Evolutionary conservation across 2,888 invertebrate species (phyloP).

Genomic region (Pyrrhosoma nymphula): DNA sequence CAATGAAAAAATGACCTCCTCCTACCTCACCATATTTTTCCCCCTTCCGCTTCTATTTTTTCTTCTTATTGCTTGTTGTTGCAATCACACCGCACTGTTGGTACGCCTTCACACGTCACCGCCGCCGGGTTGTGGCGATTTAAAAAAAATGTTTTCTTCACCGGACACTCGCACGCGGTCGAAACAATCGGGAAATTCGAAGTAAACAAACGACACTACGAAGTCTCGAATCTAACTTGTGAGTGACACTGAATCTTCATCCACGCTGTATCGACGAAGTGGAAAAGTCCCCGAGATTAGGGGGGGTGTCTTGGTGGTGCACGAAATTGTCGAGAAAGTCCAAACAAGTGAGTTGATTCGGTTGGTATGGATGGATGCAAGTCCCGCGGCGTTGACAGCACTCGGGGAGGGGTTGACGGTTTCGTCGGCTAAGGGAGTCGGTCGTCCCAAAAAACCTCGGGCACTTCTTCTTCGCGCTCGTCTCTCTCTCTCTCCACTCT

Average conservation of each 20-base stretch:
- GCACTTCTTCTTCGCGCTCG: slow-evolving; percentile 6
- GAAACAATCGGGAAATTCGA: neutral
- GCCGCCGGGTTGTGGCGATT: neutral
- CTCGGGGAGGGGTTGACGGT: neutral
- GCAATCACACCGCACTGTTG: slow-evolving; percentile 11
- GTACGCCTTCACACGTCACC: slow-evolving; percentile 23
- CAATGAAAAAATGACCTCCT: slow-evolving; percentile 32
- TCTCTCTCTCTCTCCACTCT: slow-evolving; percentile 38
- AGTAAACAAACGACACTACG: neutral
- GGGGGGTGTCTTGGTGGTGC: neutral
- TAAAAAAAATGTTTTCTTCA: slow-evolving; percentile 13
- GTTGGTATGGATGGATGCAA: neutral
- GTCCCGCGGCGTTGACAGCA: neutral
- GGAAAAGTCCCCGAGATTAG: too few relatives aligned
- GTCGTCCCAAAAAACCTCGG: slow-evolving; percentile 33
- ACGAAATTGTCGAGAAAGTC: neutral
- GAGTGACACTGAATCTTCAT: too few relatives aligned
- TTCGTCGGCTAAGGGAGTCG: neutral
- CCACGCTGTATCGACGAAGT: too few relatives aligned
- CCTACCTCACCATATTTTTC: neutral
- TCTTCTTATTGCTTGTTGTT: neutral
- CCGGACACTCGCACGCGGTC: neutral
- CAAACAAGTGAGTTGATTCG: neutral
- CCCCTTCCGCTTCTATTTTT: neutral
- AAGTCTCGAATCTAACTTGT: neutral